These are phyloP conservation scores for Eulemur macaco DNA, from an alignment of 2,113 vertebrate genomes.

Conservation along the genomic window DNA sequence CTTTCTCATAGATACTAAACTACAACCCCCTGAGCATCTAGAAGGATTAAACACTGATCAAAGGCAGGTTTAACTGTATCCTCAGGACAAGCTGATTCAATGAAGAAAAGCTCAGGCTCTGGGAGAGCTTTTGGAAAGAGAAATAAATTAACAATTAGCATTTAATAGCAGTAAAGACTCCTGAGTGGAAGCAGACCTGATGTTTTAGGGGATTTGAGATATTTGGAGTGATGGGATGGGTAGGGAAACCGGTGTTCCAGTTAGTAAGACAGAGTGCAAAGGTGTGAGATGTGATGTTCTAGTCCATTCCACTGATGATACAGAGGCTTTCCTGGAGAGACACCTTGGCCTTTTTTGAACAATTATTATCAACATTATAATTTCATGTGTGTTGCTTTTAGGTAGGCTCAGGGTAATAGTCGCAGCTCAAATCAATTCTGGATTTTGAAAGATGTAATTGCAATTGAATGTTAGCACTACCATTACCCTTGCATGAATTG, in stretches of 20 bases:
- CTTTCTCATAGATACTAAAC: constrained; percentile 81
- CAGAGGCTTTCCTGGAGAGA: constrained; percentile 29
- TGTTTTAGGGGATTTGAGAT: constrained; percentile 29
- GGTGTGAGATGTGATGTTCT: constrained; percentile 50
- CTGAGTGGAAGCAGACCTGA: constrained; percentile 46
- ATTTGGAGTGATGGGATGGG: constrained; percentile 36
- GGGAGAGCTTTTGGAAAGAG: constrained; percentile 78
- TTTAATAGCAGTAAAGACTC: constrained; percentile 56
- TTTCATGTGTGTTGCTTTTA: constrained; percentile 61
- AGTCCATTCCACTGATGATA: constrained; percentile 66
- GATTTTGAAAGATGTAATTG: not conserved
- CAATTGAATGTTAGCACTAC: not conserved
- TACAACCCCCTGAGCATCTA: constrained; percentile 81
- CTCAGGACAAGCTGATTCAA: constrained; percentile 86
- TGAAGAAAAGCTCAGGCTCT: constrained; percentile 79
- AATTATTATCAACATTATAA: constrained; percentile 76
- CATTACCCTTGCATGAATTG: not conserved
- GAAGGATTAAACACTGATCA: constrained; percentile 90
- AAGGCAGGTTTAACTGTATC: constrained; percentile 89
- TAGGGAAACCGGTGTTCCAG: constrained; percentile 47
- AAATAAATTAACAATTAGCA: constrained; percentile 85
- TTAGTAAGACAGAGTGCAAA: constrained; percentile 18
- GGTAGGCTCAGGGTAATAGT: not conserved
- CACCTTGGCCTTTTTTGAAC: constrained; percentile 73
- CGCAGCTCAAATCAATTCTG: not conserved